phyloP scores from a whole-genome alignment of 2,797 vertebrate genomes.

The Heterohyrax brucei region DNA sequence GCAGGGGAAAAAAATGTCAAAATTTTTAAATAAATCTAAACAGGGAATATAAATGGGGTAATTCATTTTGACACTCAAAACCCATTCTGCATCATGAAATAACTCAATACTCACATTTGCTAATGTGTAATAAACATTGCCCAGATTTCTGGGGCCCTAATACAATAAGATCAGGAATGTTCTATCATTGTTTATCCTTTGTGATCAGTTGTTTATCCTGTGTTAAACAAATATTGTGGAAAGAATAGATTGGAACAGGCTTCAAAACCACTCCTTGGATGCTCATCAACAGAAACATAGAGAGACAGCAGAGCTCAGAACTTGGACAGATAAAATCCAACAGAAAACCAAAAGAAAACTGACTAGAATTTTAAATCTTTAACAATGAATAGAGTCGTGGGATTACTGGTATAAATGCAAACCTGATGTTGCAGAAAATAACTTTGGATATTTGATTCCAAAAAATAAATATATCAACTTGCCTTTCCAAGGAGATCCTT shows the following conservation, averaged over 20 bases:
- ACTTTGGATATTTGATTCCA: constrained; percentile 83
- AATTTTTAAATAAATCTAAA: constrained; percentile 81
- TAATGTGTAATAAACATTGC: constrained; percentile 37
- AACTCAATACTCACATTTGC: constrained; percentile 74
- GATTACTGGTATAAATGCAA: constrained; percentile 83
- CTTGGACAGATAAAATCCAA: constrained; percentile 88
- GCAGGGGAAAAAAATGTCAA: constrained; percentile 71
- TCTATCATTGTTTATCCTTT: constrained; percentile 81
- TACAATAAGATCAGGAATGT: constrained; percentile 83
- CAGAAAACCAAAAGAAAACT: constrained; percentile 84
- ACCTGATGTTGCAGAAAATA: constrained; percentile 86
- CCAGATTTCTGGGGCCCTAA: constrained; percentile 70
- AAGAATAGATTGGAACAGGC: constrained; percentile 84
- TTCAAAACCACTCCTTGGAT: constrained; percentile 82
- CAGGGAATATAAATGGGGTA: constrained; percentile 75
- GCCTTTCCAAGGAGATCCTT: constrained; percentile 87
- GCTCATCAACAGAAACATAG: constrained; percentile 84
- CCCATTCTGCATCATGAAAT: constrained; percentile 72
- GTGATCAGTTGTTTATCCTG: constrained; percentile 80
- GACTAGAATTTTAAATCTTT: constrained; percentile 86
- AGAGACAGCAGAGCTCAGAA: constrained; percentile 81
- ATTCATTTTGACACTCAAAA: constrained; percentile 65
- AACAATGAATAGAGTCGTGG: constrained; percentile 78
- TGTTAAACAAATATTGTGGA: constrained; percentile 84
- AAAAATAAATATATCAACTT: constrained; percentile 88